phyloP scores from a whole-genome alignment of 2,113 vertebrate genomes.

The Catharus fuscescens region DNA sequence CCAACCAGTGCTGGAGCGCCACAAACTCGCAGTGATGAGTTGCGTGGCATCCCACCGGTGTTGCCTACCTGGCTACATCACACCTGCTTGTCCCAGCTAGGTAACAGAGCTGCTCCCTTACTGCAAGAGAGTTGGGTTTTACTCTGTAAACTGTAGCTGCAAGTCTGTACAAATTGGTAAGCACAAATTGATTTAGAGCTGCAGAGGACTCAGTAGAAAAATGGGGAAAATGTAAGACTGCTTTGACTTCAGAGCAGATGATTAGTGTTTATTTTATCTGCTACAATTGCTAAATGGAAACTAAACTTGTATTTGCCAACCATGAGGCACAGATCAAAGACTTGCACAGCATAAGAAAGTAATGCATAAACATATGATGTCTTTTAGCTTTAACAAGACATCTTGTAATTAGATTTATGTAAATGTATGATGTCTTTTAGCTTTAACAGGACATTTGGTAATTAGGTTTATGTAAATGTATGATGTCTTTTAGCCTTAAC shows the following conservation, averaged over 20 bases:
- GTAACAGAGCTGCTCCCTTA: neutral
- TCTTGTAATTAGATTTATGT: constrained; percentile 60
- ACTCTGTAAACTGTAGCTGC: neutral
- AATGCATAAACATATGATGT: neutral
- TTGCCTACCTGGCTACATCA: rapidly evolving
- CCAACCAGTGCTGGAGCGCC: neutral
- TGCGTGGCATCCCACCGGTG: rapidly evolving
- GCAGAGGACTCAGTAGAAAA: neutral
- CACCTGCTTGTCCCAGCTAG: neutral
- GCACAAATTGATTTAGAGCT: neutral
- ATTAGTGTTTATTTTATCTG: neutral
- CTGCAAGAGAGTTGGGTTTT: neutral
- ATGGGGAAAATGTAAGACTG: neutral
- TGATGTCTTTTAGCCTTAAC: constrained; percentile 45
- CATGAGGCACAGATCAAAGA: neutral
- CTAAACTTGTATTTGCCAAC: neutral
- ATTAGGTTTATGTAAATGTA: constrained; percentile 63
- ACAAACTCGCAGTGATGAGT: neutral
- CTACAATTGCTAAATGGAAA: neutral
- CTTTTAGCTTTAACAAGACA: constrained; percentile 31
- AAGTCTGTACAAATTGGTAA: neutral
- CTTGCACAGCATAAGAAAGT: neutral
- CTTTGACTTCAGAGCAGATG: neutral
- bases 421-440: constrained; percentile 45
- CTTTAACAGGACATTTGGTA: constrained; percentile 38